Base-by-base conservation (phyloP, 2,113 vertebrate genomes). In the Dinomys branickii region DNA sequence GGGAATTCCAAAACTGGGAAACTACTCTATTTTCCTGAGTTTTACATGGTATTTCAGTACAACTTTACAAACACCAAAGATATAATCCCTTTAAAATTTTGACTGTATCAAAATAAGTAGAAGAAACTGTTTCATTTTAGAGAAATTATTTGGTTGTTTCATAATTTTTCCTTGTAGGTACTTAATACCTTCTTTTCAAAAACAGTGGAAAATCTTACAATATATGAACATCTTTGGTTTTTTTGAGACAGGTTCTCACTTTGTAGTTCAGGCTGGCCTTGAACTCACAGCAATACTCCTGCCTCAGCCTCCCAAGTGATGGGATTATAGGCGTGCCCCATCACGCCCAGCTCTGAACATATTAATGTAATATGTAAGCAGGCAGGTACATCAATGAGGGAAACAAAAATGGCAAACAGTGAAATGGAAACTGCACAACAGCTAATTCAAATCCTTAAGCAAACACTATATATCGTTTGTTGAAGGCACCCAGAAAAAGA, bases 101-200 rank as follows among this genome's bases (percentile, higher is more conserved):
- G 19, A 33, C 58, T 75, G 47, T 71, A 33, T 86, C 50, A 86
- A 90, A 95, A 35, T 80, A 33, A 83, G n/a, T 71, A 87, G n/a
- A 80, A 95, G 20, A 88, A 83, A 56, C 5, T 17, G 20, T 69
- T 84, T 71, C 4, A 50, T 61, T 95, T 94, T 83, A 86, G 28
- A 95, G 33, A 85, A 94, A 91, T 6, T 77, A 65, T 88, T 95
- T 81, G 85, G n/a, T 63, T 89, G 56, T 61, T 77, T 92, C 58
- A 28, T 54, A 65, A 52, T 82, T 94, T 86, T 82, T 67, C 67
- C 52, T 86, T 35, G 71, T 24, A 90, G 24, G 35, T 93, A 90
- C 33, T 78, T 78, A 63, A 9, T 85, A 75, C 5, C 19, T 92
- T 86, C 41, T 94, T 93, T 92, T 47, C 35, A 87, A 91, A 95